Conservation (phyloP, 2,113 vertebrate species). For the Morphnarchus princeps region DNA sequence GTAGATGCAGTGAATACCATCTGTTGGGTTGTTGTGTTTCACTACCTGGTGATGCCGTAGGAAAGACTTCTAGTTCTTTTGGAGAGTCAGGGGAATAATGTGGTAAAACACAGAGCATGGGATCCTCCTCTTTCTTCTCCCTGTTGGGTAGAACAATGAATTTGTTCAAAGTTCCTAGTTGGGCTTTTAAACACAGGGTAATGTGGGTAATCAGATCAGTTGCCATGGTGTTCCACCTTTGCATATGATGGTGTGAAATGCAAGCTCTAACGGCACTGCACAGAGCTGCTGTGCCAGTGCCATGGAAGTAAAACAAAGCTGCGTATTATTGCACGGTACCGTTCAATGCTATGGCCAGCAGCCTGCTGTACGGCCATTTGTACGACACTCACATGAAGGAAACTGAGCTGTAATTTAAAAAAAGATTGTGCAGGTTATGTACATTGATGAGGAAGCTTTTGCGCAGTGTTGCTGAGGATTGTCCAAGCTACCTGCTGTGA, state of each 20-base stretch:
- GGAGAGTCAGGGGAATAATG: not conserved
- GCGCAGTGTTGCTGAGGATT: not conserved
- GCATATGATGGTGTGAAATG: not conserved
- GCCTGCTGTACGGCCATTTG: not conserved
- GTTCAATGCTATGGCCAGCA: not conserved
- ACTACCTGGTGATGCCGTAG: not conserved
- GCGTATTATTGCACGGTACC: not conserved
- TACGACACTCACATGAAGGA: not conserved
- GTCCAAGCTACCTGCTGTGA: not conserved
- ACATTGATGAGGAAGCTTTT: not conserved
- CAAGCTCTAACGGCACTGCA: not conserved
- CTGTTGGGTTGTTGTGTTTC: not conserved
- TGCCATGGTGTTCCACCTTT: conserved; percentile 29
- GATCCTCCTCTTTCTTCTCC: not conserved
- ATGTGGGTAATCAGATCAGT: conserved; percentile 20
- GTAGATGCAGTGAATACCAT: not conserved
- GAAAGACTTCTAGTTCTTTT: not conserved
- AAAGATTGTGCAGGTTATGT: not conserved
- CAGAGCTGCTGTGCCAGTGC: not conserved
- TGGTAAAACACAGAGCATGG: not conserved
- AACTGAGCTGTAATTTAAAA: not conserved
- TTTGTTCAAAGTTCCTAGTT: not conserved
- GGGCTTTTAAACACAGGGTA: not conserved
- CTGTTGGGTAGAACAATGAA: not conserved
- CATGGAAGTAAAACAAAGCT: not conserved